Evolutionary conservation across 2,113 vertebrate genomes (phyloP).

Genomic region (Thalassarche chlororhynchos): DNA sequence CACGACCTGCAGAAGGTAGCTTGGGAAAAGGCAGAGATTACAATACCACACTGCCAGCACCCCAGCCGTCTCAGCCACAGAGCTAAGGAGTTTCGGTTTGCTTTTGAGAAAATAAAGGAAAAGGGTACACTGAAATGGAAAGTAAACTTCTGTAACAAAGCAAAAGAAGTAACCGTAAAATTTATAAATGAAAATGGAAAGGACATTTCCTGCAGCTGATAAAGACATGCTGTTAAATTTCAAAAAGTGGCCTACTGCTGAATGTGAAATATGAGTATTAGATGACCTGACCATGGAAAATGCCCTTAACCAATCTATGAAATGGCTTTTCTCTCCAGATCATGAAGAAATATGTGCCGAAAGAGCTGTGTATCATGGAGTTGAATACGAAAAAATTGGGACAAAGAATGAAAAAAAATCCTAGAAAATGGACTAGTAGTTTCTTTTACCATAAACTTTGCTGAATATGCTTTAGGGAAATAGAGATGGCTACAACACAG

Average conservation of each 20-base stretch:
- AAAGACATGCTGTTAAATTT: conserved; percentile 54
- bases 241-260: conserved; percentile 40
- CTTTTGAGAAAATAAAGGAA: neutral
- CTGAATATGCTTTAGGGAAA: conserved; percentile 61
- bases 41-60: neutral
- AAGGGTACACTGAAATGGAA: neutral
- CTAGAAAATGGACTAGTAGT: conserved; percentile 9
- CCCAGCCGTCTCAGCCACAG: neutral
- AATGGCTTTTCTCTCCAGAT: conserved; percentile 65
- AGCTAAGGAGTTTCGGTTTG: neutral
- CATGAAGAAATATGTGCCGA: conserved; percentile 49
- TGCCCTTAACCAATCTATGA: conserved; percentile 59
- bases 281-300: conserved; percentile 61
- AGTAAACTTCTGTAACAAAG: conserved; percentile 20
- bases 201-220: conserved; percentile 8
- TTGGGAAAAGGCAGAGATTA: neutral
- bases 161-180: conserved; percentile 22
- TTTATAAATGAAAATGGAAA: conserved; percentile 40
- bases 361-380: neutral
- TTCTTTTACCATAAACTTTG: conserved; percentile 49
- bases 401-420: conserved; percentile 28
- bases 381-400: neutral
- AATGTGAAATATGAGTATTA: conserved; percentile 60
- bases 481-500: conserved; percentile 12
- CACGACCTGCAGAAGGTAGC: neutral